Evolutionary conservation across 2,113 vertebrate species (phyloP).

Genomic region (Pseudopipra pipra): DNA sequence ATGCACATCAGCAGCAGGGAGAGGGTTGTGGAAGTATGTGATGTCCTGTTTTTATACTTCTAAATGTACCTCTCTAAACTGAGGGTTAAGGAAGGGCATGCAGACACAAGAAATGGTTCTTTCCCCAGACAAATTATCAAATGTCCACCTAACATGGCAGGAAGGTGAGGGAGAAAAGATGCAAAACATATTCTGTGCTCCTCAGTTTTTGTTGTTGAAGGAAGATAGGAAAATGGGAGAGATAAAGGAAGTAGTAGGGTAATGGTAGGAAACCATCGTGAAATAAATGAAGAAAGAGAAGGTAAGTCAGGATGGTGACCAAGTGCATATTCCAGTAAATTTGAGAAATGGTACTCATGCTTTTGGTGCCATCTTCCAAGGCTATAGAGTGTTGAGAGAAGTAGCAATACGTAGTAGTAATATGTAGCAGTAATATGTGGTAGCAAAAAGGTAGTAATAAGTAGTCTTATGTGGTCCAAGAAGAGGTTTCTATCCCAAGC

Average conservation of each 20-base stretch:
- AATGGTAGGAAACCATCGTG: not conserved
- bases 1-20: not conserved
- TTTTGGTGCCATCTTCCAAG: not conserved
- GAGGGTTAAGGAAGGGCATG: not conserved
- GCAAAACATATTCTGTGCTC: not conserved
- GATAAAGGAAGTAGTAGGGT: not conserved
- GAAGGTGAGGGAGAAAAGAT: not conserved
- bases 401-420: no score
- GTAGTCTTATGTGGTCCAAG: not conserved
- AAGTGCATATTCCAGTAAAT: not conserved
- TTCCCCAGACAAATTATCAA: not conserved
- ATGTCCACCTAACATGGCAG: not conserved
- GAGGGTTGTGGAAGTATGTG: not conserved
- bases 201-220: not conserved
- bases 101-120: not conserved
- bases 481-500: not conserved
- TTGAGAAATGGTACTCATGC: not conserved
- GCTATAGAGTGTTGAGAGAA: not conserved
- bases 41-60: not conserved
- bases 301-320: not conserved
- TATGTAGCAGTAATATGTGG: not conserved
- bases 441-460: not conserved
- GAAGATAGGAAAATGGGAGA: not conserved
- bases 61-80: not conserved
- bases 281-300: not conserved